A percentile compares a stretch with the other conserved stretches of the same genome.
These are phyloP conservation scores for Amphipoea oculea DNA, from an alignment of 2,888 invertebrate genomes.

Conservation along the genomic window DNA sequence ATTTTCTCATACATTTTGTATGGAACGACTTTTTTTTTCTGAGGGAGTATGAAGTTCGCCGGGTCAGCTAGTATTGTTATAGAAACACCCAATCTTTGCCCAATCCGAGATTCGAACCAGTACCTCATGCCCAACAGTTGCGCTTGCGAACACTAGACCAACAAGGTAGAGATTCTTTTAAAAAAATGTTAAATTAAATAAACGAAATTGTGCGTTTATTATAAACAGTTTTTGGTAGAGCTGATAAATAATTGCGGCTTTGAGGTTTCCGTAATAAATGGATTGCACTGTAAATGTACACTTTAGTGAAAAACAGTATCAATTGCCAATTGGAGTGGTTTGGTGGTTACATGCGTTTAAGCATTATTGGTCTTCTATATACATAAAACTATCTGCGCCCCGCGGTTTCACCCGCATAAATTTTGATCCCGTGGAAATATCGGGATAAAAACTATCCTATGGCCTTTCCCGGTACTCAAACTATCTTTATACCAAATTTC, in stretches of 20 bases:
- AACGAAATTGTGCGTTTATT: neutral
- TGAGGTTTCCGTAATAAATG: constrained; percentile 15
- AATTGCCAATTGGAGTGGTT: neutral
- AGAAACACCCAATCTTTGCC: neutral
- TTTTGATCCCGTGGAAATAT: no score
- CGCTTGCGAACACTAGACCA: neutral
- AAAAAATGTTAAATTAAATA: neutral
- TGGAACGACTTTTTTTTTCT: no score
- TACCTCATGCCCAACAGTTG: no score
- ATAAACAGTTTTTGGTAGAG: neutral
- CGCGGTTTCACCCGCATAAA: no score
- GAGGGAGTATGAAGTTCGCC: no score
- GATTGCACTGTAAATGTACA: neutral
- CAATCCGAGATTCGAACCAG: neutral
- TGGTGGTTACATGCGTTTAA: no score
- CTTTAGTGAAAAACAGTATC: neutral
- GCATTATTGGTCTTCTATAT: neutral
- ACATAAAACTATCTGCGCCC: no score
- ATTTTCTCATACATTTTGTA: no score
- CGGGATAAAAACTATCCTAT: no score
- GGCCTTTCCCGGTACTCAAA: no score
- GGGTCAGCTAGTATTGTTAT: no score
- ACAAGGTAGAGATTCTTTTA: neutral
- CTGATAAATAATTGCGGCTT: constrained; percentile 8
- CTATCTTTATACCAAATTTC: no score